Conservation (phyloP, 2,113 vertebrate genomes). For the Ahaetulla prasina region DNA sequence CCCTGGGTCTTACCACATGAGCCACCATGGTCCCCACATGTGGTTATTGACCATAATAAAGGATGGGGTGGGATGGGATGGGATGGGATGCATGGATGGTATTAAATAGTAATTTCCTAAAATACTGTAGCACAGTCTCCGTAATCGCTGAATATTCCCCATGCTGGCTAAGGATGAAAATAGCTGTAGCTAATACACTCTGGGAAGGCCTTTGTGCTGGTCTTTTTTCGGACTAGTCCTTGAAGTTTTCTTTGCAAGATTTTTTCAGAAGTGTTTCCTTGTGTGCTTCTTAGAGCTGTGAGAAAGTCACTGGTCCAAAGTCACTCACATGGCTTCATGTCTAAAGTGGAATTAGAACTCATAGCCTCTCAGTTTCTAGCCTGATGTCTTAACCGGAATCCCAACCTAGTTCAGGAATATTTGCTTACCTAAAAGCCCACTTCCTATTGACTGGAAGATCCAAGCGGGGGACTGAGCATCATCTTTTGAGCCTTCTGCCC, state of each 20-base stretch:
- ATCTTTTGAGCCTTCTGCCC: not conserved
- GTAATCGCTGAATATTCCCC: not conserved
- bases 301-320: not conserved
- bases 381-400: not conserved
- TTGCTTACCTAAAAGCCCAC: not conserved
- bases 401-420: not conserved
- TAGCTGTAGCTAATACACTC: not conserved
- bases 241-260: not conserved
- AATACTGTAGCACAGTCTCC: not conserved
- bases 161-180: not conserved
- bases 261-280: not conserved
- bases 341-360: not conserved
- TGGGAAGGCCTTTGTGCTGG: not conserved
- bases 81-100: not conserved
- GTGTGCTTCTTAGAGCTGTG: not conserved
- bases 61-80: not conserved
- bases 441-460: not conserved
- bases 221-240: not conserved
- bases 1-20: too few relatives aligned
- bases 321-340: not conserved
- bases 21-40: too few relatives aligned
- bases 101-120: not conserved
- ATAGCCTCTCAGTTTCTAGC: not conserved
- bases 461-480: not conserved
- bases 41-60: not conserved